Conservation (phyloP, 2,888 invertebrate species). For the Chouioia cunea region DNA sequence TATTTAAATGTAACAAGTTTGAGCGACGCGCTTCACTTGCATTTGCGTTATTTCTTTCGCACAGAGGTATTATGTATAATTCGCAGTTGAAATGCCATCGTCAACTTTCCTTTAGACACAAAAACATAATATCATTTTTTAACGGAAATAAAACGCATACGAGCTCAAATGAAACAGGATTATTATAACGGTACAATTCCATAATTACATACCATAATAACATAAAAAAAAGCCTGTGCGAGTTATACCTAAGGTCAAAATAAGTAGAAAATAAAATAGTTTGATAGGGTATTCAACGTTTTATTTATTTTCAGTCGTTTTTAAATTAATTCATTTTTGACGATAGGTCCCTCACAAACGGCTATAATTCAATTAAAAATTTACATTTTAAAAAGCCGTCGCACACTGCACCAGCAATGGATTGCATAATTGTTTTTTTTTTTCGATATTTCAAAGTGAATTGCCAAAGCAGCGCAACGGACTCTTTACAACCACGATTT, state of each 20-base stretch:
- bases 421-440: constrained; percentile 34
- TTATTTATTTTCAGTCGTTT: not conserved
- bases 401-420: constrained; percentile 1
- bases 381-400: constrained; percentile 11
- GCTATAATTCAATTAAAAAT: constrained; percentile 22
- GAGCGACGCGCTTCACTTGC: constrained; percentile 33
- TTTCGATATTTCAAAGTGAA: constrained; percentile 21
- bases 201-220: constrained; percentile 24
- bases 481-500: constrained; percentile 16
- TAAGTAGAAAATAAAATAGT: not conserved
- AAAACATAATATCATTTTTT: not conserved
- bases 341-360: constrained; percentile 10
- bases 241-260: constrained; percentile 1
- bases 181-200: constrained; percentile 30
- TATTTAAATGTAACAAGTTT: constrained; percentile 1
- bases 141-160: constrained; percentile 24
- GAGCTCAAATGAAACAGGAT: constrained; percentile 26
- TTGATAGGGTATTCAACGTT: not conserved
- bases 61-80: constrained; percentile 12
- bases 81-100: constrained; percentile 27
- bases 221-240: constrained; percentile 12
- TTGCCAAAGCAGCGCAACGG: not conserved
- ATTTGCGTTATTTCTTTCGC: constrained; percentile 16
- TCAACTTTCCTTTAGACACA: not conserved
- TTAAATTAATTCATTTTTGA: not conserved